Base-by-base conservation (phyloP, 2,888 invertebrate species). In the Hedya salicella region DNA sequence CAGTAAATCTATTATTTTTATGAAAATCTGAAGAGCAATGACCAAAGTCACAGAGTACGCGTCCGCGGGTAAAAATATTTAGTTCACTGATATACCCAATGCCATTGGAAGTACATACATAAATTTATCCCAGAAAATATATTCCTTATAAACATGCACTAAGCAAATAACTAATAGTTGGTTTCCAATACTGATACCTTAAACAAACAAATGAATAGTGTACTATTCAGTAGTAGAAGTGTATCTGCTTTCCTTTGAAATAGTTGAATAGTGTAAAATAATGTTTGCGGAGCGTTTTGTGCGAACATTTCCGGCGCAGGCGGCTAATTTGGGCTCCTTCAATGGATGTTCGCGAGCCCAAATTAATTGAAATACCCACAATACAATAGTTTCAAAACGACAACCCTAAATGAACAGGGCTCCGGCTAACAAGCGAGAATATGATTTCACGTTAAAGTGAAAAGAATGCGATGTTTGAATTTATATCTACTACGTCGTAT, bases 341-440 rank as follows among this genome's bases (percentile, higher is more conserved):
- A 52, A 13, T 52, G 17, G 2, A 19, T 17, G 32, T 30, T 44
- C 4, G 32, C n/a, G 14, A 30, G 19, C 46, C 14, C n/a, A 52
- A 59, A 65, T 49, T 59, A 52, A 53, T 57, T 59, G 25, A 59
- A 52, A 63, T 32, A 54, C 39, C 36, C 25, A 25, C 54, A 56
- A 62, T 53, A 42, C 44, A 61, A 53, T 30, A 46, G 44, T 21
- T 53, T 36, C 44, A 21, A 13, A 44, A 53, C 44, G 40, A 14
- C 44, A 42, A 54, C 25, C 46, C 46, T 46, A 54, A 54, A 32
- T 46, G 36, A 46, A 52, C 6, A 19, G 36, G 32, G 16, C 1
- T n/a, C 16, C 32, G 21, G 19, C 14, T 39, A n/a, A 36, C 36
- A 48, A 19, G 30, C 8, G 16, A n/a, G 19, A 9, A 3, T 21